Percentiles rank a stretch among this genome's conserved stretches.
These are phyloP conservation scores for Cremastinae sp. DNA, from an alignment of 2,888 invertebrate species.

Conservation along the genomic window DNA sequence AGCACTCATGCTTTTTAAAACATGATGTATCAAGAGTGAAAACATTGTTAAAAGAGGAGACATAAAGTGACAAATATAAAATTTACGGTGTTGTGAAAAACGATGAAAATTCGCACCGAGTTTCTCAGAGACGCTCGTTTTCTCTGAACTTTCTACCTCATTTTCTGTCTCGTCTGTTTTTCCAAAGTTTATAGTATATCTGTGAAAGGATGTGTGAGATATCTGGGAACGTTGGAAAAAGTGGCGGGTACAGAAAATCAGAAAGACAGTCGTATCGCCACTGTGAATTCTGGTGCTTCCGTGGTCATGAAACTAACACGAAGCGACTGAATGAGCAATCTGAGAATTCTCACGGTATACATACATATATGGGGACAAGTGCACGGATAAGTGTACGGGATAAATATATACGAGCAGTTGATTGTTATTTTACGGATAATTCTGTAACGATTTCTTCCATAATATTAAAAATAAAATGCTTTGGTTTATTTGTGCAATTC, in stretches of 20 bases:
- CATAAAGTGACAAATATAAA: conserved; percentile 33
- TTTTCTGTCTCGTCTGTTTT: conserved; percentile 46
- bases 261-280: conserved; percentile 30
- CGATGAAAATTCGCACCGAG: conserved; percentile 39
- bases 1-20: too few species aligned
- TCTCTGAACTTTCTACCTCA: conserved; percentile 43
- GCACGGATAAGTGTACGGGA: too few species aligned
- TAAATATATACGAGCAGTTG: too few species aligned
- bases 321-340: conserved; percentile 28
- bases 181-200: conserved; percentile 23
- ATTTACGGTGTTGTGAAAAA: conserved; percentile 25
- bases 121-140: conserved; percentile 35
- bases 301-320: conserved; percentile 45
- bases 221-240: conserved; percentile 18
- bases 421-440: too few species aligned
- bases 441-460: too few species aligned
- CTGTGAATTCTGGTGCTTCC: conserved; percentile 40
- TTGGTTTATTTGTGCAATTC: too few species aligned
- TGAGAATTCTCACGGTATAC: conserved; percentile 11
- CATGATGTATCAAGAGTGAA: too few species aligned
- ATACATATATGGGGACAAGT: conserved; percentile 8
- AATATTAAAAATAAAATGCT: too few species aligned
- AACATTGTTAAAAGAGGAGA: conserved; percentile 4
- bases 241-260: conserved; percentile 44
- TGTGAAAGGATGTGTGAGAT: conserved; percentile 5